Evolutionary conservation across 2,888 invertebrate genomes (phyloP), one percentile per base, ranked within the genome.

Genomic region (Nesidiocoris tenuis): DNA sequence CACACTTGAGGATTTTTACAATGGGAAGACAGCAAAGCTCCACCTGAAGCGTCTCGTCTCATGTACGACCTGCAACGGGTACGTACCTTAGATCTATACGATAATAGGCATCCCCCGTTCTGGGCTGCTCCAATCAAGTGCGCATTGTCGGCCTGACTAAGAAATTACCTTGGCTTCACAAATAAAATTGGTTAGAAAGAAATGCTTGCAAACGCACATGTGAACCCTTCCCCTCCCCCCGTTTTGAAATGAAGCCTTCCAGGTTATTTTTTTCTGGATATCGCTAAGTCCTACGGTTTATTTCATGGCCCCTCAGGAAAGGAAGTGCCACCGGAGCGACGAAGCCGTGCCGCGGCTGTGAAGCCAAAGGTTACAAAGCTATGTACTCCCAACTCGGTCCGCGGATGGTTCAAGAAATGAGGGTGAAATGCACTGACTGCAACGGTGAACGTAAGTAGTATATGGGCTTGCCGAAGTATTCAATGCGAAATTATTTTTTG

Each of bases 1-100:
- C 5, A 88, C 94, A 7, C 85, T 97, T 81, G 96, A 96, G 84
- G 95, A 96, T 82, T 86, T 96, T 83, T 97, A 95, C 83, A 91
- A 93, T 84, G 96, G 96, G 9, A 94, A 94, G 85, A 91, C 91
- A 66, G 86, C 92, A 1, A 93, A 93, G 83, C 85, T 94, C 80
- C 92, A 93, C 82, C 86, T 94, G 77, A 91, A 90, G 83, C 92
- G 92, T 86, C 93, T 92, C 84, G 88, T 93, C 39, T 89, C 94
- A 80, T 95, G 95, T 84, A 85, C 86, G 64, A 85, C 87, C 78
- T 95, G 95, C 84, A 87, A 87, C 82, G 95, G 94, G 83, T 87
- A 89, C 82, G 85, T 83, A 7, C 39, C 39, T 39, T 39, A 39
- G n/a, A n/a, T n/a, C n/a, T n/a, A n/a, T n/a, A n/a, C n/a, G n/a